Base-by-base conservation (phyloP, 2,797 vertebrate genomes). In the Sarcophilus harrisii region DNA sequence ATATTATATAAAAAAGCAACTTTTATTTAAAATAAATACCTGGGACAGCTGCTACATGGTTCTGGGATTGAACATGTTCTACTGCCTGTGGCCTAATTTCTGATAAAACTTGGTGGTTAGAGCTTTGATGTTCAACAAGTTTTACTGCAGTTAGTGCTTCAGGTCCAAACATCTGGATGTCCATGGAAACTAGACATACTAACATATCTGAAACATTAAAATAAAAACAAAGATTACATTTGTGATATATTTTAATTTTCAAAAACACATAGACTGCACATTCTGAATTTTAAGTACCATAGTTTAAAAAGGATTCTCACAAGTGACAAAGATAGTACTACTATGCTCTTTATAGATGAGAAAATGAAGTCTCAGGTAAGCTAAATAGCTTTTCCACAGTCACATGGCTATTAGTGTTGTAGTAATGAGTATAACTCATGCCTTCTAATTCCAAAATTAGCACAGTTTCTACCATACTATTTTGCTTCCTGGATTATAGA, bases 131-230 rank as follows among this genome's bases (percentile, higher is more conserved):
- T 98, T 99, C 99, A 24, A 99, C 99, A 94, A 99, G 99, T 98
- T 99, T 99, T 97, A 99, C 99, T 30, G 99, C 99, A 59, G 99
- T 99, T 62, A 99, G 99, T 90, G 99, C 99, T 94, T 99, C 99
- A 16, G 99, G 99, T 95, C 99, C 99, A 97, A 99, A 99, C 94
- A 99, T 99, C 97, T 99, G 99, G 98, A 99, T 99, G 98, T 99
- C 99, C 97, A 99, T 99, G 10, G 99, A 99, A 96, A 99, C 99
- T 97, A 99, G 98, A 98, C 99, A 99, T 90, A 99, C 99, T 97
- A 99, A 98, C 93, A 99, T 99, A 98, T 99, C 99, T 99, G 98
- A 97, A 95, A 93, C 32, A 96, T 94, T 95, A 98, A 97, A 97
- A 58, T 95, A 97, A 98, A 98, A 96, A 87, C 91, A 90, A 97